Conservation (phyloP, 2,797 vertebrate species). For the Clarias laeviceps region DNA sequence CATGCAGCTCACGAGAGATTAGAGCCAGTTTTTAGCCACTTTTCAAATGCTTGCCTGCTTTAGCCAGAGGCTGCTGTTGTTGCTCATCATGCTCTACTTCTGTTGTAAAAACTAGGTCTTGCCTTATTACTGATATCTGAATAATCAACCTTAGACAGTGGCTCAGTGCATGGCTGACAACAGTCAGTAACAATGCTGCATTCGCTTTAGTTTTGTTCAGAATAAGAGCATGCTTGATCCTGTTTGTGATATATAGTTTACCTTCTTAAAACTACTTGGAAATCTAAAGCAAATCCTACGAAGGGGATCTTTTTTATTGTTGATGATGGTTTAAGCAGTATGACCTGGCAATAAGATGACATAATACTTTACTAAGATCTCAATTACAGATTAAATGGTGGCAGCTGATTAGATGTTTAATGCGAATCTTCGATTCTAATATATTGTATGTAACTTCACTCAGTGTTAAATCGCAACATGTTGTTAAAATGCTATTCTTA, state of each 20-base stretch:
- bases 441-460: neutral
- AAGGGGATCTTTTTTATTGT: neutral
- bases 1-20: slow-evolving; percentile 16
- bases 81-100: neutral
- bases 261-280: neutral
- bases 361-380: neutral
- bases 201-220: neutral
- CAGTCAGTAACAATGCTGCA: neutral
- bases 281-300: neutral
- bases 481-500: neutral
- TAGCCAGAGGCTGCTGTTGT: neutral
- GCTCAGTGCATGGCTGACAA: neutral
- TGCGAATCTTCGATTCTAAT: neutral
- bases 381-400: neutral
- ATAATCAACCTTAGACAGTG: neutral
- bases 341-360: neutral
- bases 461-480: neutral
- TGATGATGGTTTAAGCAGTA: neutral
- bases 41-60: slow-evolving; percentile 2
- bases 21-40: neutral
- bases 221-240: neutral
- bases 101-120: neutral
- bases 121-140: neutral
- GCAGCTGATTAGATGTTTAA: neutral
- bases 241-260: neutral